Evolutionary conservation across 2,888 invertebrate genomes (phyloP).

Genomic region (Xylophagus ater): DNA sequence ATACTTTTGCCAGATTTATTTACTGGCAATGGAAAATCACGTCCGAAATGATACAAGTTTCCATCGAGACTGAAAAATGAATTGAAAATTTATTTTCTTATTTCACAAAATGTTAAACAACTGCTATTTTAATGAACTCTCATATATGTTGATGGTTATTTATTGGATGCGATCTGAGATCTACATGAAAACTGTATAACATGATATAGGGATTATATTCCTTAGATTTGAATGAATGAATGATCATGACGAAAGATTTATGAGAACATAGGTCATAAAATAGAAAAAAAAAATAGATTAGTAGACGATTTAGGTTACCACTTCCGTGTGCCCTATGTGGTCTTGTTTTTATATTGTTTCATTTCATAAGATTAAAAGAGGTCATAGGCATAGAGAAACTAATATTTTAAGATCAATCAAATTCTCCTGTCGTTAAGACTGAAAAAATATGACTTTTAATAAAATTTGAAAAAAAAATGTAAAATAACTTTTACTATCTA

Average conservation of each 20-base stretch:
- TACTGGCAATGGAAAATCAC: neutral
- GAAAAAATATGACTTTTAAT: too few species aligned
- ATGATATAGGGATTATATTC: neutral
- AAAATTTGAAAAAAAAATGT: too few species aligned
- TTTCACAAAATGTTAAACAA: too few species aligned
- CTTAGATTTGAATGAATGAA: neutral
- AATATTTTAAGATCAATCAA: too few species aligned
- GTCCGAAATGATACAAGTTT: constrained; percentile 8
- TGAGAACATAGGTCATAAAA: constrained; percentile 5
- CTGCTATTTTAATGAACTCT: too few species aligned
- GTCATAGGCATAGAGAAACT: too few species aligned
- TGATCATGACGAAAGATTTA: neutral
- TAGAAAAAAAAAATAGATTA: constrained; percentile 5
- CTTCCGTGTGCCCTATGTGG: constrained; percentile 13
- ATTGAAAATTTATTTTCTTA: too few species aligned
- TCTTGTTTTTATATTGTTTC: too few species aligned
- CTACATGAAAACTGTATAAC: neutral
- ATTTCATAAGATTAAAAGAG: too few species aligned
- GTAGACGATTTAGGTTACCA: constrained; percentile 11
- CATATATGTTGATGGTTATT: neutral
- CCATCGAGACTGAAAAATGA: constrained; percentile 12
- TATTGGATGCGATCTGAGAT: neutral
- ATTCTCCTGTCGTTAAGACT: too few species aligned
- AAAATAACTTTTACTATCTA: too few species aligned
- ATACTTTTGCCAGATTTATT: neutral